A percentile compares a stretch with the other conserved stretches of the same genome.
Evolutionary conservation across 2,888 invertebrate genomes (phyloP).

Genomic region (Lasioglossum leucozonium): DNA sequence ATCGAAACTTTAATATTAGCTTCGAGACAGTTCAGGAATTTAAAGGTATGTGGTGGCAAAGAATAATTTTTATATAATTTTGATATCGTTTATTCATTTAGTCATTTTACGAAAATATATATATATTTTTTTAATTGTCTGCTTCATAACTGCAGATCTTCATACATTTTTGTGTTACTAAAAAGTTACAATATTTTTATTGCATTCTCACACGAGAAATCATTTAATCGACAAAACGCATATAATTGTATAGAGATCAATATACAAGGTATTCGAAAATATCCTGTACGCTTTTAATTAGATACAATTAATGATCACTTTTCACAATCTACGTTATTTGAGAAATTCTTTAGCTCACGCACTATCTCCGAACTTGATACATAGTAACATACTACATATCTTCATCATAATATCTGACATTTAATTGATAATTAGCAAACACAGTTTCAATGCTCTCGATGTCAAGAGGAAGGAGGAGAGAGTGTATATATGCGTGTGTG

Average conservation of each 20-base stretch:
- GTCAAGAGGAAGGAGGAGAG: neutral
- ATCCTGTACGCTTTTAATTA: neutral
- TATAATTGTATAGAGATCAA: no score
- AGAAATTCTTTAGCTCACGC: neutral
- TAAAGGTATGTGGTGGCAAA: no score
- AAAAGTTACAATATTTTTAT: no score
- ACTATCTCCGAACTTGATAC: neutral
- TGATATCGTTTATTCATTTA: no score
- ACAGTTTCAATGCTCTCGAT: neutral
- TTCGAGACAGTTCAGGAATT: neutral
- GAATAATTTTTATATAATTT: no score
- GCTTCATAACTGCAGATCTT: neutral
- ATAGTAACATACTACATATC: neutral
- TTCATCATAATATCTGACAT: neutral
- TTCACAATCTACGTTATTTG: neutral
- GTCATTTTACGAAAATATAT: neutral
- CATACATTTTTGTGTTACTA: neutral
- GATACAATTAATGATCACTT: neutral
- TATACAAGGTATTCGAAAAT: neutral
- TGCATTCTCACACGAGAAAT: no score
- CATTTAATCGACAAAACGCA: no score
- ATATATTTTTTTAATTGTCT: neutral
- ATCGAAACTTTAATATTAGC: neutral
- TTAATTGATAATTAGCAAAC: slow-evolving; percentile 4
- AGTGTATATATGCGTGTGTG: neutral